Evolutionary conservation across 2,113 vertebrate genomes (phyloP).

Genomic region (Sceloporus tristichus): DNA sequence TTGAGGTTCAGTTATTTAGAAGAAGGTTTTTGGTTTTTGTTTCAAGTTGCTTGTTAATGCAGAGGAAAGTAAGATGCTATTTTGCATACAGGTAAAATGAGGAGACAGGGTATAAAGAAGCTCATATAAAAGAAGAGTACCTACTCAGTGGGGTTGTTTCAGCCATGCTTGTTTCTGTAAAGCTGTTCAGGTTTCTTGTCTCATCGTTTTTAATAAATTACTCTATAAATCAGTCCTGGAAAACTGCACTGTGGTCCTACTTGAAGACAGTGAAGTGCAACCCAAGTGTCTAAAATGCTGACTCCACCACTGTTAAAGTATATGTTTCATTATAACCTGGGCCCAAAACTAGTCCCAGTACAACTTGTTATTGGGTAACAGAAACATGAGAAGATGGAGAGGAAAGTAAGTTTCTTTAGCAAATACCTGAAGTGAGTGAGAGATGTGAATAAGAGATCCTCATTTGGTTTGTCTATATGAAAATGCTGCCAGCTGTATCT

Average conservation of each 20-base stretch:
- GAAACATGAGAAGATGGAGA: background rate
- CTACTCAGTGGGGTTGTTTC: slow-evolving; percentile 24
- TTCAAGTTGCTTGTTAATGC: slow-evolving; percentile 20
- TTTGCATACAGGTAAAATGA: background rate
- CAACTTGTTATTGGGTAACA: background rate
- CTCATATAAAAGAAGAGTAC: background rate
- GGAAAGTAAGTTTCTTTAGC: background rate
- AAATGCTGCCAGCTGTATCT: background rate
- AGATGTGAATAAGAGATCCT: background rate
- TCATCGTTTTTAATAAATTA: slow-evolving; percentile 6
- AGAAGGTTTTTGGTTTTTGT: background rate
- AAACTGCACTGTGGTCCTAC: rapidly evolving
- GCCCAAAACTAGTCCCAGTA: background rate
- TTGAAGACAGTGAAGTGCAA: background rate
- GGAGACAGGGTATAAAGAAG: background rate
- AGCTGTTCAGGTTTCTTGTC: background rate
- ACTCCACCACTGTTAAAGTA: background rate
- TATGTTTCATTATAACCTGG: background rate
- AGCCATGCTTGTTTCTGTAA: background rate
- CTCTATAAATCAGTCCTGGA: background rate
- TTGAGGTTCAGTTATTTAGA: slow-evolving; percentile 1
- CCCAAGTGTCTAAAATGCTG: background rate
- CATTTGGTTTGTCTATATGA: background rate
- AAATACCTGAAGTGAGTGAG: background rate
- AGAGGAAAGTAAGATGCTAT: background rate